Percentiles rank a stretch among this genome's conserved stretches.
Conservation (phyloP, 2,888 invertebrate genomes). For the Homarus gammarus region DNA sequence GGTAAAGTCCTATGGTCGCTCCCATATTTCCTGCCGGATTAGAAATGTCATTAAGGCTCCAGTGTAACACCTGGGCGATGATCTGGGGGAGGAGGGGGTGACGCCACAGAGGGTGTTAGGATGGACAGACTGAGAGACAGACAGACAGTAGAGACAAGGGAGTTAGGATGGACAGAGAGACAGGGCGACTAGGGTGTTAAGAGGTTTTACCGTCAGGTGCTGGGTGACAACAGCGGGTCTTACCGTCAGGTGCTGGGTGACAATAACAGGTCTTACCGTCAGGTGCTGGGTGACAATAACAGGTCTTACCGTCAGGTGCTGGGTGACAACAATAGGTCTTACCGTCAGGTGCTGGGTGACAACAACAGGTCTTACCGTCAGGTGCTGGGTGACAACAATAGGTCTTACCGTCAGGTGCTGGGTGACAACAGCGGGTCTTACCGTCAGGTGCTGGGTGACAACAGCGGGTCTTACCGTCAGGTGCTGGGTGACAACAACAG, state of each 20-base stretch:
- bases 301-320: too few relatives aligned
- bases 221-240: background rate
- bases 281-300: too few relatives aligned
- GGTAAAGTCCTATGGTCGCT: slow-evolving; percentile 47
- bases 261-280: too few relatives aligned
- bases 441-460: too few relatives aligned
- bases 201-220: background rate
- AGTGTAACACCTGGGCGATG: slow-evolving; percentile 60
- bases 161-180: background rate
- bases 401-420: too few relatives aligned
- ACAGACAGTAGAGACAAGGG: background rate
- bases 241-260: too few relatives aligned
- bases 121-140: background rate
- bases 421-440: too few relatives aligned
- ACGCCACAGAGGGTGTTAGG: background rate
- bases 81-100: slow-evolving; percentile 14
- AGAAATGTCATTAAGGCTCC: slow-evolving; percentile 65
- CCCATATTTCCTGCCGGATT: slow-evolving; percentile 70
- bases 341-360: background rate
- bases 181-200: background rate
- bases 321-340: background rate
- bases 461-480: too few relatives aligned
- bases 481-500: too few relatives aligned
- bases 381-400: too few relatives aligned
- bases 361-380: background rate